phyloP scores from a whole-genome alignment of 2,113 vertebrate species.

The Myotis lucifugus region DNA sequence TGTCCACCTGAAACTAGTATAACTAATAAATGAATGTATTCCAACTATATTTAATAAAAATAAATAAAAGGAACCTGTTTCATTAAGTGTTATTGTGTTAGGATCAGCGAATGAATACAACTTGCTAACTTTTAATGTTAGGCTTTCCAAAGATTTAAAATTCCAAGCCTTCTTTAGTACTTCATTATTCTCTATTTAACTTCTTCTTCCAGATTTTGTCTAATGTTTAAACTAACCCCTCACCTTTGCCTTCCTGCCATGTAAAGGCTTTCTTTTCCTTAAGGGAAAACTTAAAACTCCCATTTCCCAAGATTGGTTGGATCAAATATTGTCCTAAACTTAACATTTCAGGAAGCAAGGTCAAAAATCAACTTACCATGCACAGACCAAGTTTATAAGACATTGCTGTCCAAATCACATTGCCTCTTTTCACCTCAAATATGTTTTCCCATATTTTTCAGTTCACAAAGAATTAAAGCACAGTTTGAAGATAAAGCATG shows the following conservation, averaged over 20 bases:
- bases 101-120: neutral
- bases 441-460: neutral
- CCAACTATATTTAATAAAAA: neutral
- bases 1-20: neutral
- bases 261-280: neutral
- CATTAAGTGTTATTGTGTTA: neutral
- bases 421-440: neutral
- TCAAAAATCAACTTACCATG: neutral
- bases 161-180: neutral
- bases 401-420: neutral
- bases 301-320: neutral
- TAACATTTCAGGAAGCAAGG: constrained; percentile 4
- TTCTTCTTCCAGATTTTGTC: neutral
- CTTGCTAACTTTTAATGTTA: neutral
- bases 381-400: neutral
- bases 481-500: neutral
- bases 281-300: neutral
- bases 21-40: neutral
- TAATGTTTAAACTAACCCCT: neutral
- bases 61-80: neutral
- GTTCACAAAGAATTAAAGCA: neutral
- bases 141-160: neutral
- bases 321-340: neutral
- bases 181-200: neutral
- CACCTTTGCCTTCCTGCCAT: neutral